Evolutionary conservation across 1,140 invertebrate species (phyloP).

Genomic region (Drosophila dunni): DNA sequence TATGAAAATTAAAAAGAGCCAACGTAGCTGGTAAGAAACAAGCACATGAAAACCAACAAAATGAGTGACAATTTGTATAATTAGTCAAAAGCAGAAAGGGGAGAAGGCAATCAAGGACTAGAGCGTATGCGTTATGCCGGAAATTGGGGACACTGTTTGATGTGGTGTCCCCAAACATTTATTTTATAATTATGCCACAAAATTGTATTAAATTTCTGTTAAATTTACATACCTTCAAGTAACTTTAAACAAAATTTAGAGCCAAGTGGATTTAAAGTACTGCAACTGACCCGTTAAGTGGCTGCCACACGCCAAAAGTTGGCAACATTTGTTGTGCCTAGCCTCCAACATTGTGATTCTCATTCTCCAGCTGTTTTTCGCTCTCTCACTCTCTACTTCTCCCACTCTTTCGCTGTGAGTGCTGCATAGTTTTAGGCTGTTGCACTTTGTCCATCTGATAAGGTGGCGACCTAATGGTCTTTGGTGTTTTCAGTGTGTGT

Average conservation of each 20-base stretch:
- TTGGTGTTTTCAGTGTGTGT: constrained; percentile 46
- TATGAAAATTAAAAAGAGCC: constrained; percentile 64
- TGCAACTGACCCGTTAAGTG: constrained; percentile 16
- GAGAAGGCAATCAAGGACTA: background rate
- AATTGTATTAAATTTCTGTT: background rate
- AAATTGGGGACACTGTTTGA: constrained; percentile 36
- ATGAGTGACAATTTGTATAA: constrained; percentile 69
- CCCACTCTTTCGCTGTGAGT: constrained; percentile 20
- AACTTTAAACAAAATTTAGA: background rate
- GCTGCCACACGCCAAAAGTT: constrained; percentile 16
- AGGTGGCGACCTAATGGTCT: constrained; percentile 56
- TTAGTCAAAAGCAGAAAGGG: constrained; percentile 28
- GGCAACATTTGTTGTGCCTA: constrained; percentile 15
- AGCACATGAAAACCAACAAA: constrained; percentile 28
- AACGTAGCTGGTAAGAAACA: background rate
- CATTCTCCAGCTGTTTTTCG: background rate
- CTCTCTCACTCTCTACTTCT: background rate
- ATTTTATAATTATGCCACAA: constrained; percentile 27
- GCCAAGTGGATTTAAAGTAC: constrained; percentile 20
- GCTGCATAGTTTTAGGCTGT: constrained; percentile 66
- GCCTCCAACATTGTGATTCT: background rate
- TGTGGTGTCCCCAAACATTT: constrained; percentile 30
- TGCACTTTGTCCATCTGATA: constrained; percentile 68
- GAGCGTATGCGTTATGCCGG: constrained; percentile 40
- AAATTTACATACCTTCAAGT: no score